phyloP scores from a whole-genome alignment of 2,797 vertebrate genomes.

The Echiichthys vipera region DNA sequence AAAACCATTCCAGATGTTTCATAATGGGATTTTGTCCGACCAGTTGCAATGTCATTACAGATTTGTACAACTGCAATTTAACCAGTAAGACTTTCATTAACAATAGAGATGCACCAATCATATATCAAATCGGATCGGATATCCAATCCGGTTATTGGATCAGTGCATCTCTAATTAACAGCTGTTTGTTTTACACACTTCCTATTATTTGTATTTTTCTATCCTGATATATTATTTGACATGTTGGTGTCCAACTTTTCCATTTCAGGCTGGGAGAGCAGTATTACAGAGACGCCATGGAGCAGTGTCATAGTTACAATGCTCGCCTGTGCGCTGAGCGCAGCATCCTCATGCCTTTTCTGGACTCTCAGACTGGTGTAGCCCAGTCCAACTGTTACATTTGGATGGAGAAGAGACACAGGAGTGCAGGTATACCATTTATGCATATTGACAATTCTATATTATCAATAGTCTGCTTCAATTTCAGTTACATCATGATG shows the following conservation, averaged over 20 bases:
- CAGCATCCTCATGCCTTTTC: constrained; percentile 95
- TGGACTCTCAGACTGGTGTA: constrained; percentile 97
- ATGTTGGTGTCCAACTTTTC: background rate
- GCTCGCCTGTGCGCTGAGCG: constrained; percentile 95
- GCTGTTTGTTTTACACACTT: background rate
- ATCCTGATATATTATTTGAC: constrained; percentile 26
- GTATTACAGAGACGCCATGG: constrained; percentile 97
- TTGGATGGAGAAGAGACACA: constrained; percentile 99
- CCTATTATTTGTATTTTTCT: constrained; percentile 6
- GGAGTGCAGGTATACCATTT: constrained; percentile 88
- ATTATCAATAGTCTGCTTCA: background rate
- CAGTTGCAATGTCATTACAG: too few species aligned
- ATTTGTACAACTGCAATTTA: too few species aligned
- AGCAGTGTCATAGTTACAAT: constrained; percentile 98
- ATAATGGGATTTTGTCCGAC: too few species aligned
- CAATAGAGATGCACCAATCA: too few species aligned
- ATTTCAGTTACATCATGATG: too few species aligned
- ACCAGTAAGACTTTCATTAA: too few species aligned
- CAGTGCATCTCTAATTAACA: too few species aligned
- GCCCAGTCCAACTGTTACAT: constrained; percentile 99
- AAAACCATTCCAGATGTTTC: too few species aligned
- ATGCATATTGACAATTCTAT: background rate
- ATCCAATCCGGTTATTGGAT: too few species aligned
- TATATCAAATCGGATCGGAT: too few species aligned
- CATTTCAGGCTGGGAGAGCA: constrained; percentile 91